Percentiles rank a stretch among this genome's conserved stretches.
Evolutionary conservation across 2,797 vertebrate genomes (phyloP).

Genomic region (Hafferia zeledoni): DNA sequence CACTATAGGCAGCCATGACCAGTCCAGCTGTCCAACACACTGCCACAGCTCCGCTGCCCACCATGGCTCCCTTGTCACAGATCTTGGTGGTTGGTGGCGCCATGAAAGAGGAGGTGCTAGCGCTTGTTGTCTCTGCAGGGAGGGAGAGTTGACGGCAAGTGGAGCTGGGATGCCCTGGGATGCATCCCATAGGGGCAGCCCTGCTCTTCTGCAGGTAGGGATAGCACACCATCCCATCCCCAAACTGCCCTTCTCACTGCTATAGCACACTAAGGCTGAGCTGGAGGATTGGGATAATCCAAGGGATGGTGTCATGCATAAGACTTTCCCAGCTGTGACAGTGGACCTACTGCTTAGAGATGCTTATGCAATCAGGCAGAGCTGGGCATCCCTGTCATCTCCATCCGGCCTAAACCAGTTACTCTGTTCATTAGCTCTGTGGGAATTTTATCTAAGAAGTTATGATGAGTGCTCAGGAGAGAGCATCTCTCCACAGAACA

Average conservation of each 20-base stretch:
- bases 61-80: conserved; percentile 72
- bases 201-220: accelerated
- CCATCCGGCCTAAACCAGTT: not conserved
- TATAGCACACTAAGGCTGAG: not conserved
- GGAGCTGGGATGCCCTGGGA: accelerated
- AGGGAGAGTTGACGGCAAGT: not conserved
- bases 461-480: not conserved
- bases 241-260: not conserved
- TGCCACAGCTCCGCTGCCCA: conserved; percentile 56
- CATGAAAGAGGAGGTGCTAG: conserved; percentile 77
- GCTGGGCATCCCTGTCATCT: not conserved
- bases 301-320: not conserved
- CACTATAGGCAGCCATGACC: conserved; percentile 63
- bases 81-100: conserved; percentile 78
- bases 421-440: not conserved
- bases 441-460: not conserved
- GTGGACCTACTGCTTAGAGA: not conserved
- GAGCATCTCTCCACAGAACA: not conserved
- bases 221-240: accelerated
- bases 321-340: not conserved
- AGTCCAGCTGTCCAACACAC: conserved; percentile 66
- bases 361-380: not conserved
- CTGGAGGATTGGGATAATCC: not conserved
- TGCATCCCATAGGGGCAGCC: accelerated
- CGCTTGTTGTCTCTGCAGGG: conserved; percentile 77